Base-by-base conservation (phyloP, 2,113 vertebrate species). In the Etia nguti region DNA sequence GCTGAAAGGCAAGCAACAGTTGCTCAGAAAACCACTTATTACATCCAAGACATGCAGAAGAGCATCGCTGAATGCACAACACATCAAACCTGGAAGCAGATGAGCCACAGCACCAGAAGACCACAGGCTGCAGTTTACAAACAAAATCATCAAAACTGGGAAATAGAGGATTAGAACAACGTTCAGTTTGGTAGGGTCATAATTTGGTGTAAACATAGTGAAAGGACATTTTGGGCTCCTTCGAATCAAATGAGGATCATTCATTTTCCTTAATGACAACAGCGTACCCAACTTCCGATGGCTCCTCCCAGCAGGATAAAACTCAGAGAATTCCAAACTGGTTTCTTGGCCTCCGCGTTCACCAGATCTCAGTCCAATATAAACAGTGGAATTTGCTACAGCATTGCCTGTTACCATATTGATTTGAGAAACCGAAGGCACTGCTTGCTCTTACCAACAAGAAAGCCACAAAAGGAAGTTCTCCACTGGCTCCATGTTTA, bases 171-270 rank as follows among this genome's bases (percentile, higher is more conserved):
- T 13, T 65, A 34, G 34, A 68, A 68, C 34, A 13, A 38, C 3
- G 60, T 65, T 62, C 10, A 1, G 59, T 62, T 62, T 65, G 31
- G 36, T 65, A n/a, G 60, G 60, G 60, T 65, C 2, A 65, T 34
- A 68, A 68, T 68, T 68, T 68, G 36, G 0, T 41, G 62, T 68
- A 41, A 68, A 68, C 62, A 68, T 9, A 12, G 24, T 41, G 62
- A 68, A 68, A 68, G 7, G n/a, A 68, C 2, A 41, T 5, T 65
- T 65, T 68, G 20, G 34, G 62, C 62, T 22, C 20, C 2, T 62
- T 36, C 2, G 0, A 3, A 68, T 11, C 34, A 68, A 65, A 36
- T 65, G 31, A 38, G 0, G 2, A 38, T n/a, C 0, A 5, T 1
- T 65, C 31, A n/a, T 36, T 62, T 36, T 65, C 18, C 20, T 68